Base-by-base conservation (phyloP, 2,888 invertebrate genomes). In the Cerceris rybyensis region DNA sequence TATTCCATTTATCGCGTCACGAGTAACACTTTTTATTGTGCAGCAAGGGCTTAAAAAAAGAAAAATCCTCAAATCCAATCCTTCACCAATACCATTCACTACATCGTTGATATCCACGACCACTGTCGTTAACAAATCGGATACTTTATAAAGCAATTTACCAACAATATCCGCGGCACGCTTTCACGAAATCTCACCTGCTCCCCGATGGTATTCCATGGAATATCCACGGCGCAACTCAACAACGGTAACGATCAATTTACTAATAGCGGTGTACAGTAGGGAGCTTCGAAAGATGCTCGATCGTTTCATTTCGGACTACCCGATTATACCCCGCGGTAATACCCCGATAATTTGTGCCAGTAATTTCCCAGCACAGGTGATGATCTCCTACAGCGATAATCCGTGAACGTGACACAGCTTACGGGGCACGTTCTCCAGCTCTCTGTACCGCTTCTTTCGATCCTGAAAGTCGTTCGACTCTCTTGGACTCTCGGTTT, bases 401-500 rank as follows among this genome's bases (percentile, higher is more conserved):
- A 86, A 83, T 86, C 73, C 74, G 58, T 70, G 72, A 65, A 86
- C 85, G 80, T 86, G 79, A 84, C 69, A 64, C 42, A 58, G 54
- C 58, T 65, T 69, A 71, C 50, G 39, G 41, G 49, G 50, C n/a
- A n/a, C 52, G 28, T 49, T 46, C 41, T 58, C 43, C 8, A 7
- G 49, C 52, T 8, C 43, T 14, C 49, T 49, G 11, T 41, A 28
- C n/a, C 46, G 49, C 54, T 9, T 2, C 13, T 43, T 69, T 8
- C 42, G 46, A 57, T 50, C 52, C 28, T 54, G 63, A 63, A 59
- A 71, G 63, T 42, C 17, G 63, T 57, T 72, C 50, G 49, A 42
- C 11, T 28, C 42, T 13, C 55, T 13, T 13, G 14, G 41, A 59
- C 67, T 61, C 73, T 78, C 69, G 69, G 39, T 78, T 79, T 79